phyloP scores from a whole-genome alignment of 2,888 invertebrate species.

The Drosophila stalkeri region DNA sequence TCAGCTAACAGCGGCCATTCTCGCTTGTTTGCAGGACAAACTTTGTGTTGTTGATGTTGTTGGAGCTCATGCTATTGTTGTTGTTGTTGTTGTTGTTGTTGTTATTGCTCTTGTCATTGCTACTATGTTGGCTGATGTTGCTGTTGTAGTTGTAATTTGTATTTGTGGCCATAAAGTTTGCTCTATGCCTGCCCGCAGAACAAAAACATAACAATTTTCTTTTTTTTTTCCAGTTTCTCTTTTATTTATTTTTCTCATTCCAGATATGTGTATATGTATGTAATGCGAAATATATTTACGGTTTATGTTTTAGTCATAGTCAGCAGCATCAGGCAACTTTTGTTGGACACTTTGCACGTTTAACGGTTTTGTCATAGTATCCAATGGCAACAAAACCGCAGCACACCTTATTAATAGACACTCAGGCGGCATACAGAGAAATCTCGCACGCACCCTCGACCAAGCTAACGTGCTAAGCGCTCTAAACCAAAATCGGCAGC shows the following conservation, averaged over 20 bases:
- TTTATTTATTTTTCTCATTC: slow-evolving; percentile 21
- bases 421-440: slow-evolving; percentile 7
- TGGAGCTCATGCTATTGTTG: slow-evolving; percentile 23
- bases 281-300: slow-evolving; percentile 61
- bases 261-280: slow-evolving; percentile 8
- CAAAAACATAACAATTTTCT: slow-evolving; percentile 50
- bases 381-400: slow-evolving; percentile 34
- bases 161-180: slow-evolving; percentile 74
- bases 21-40: slow-evolving; percentile 65
- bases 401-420: slow-evolving; percentile 41
- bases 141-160: slow-evolving; percentile 71
- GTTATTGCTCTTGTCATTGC: slow-evolving; percentile 39
- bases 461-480: slow-evolving; percentile 13
- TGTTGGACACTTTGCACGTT: slow-evolving; percentile 25
- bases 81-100: slow-evolving; percentile 34
- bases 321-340: slow-evolving; percentile 54
- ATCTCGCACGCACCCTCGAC: slow-evolving; percentile 5
- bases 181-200: slow-evolving; percentile 52
- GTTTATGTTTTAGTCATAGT: slow-evolving; percentile 48
- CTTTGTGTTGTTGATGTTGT: slow-evolving; percentile 57
- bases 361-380: slow-evolving; percentile 47
- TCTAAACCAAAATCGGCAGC: slow-evolving; percentile 31
- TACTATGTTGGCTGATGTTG: slow-evolving; percentile 23
- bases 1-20: slow-evolving; percentile 22
- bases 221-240: slow-evolving; percentile 45